Evolutionary conservation across 2,113 vertebrate genomes (phyloP), one percentile per base, ranked within the genome.

Genomic region (Collichthys lucidus): DNA sequence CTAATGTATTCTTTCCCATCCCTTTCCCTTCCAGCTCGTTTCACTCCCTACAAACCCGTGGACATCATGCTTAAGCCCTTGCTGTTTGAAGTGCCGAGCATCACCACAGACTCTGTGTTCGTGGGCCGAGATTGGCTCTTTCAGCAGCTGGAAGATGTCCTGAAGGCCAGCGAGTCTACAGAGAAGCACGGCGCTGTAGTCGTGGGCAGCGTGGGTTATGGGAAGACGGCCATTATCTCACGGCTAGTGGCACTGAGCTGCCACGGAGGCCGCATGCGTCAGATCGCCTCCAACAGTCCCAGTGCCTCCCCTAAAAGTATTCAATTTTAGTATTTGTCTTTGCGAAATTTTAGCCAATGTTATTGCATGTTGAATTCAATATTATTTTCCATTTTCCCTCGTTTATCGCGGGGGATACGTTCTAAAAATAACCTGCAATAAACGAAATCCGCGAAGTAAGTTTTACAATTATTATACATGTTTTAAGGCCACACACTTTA

Each of bases 71-170:
- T 99, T 90, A 99, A 99, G 93, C 98, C 98, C 0, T 88, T 99
- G 53, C 87, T 99, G 86, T 99, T 99, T 35, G 98, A 99, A 92
- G 98, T 99, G 70, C 98, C 98, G 47, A 99, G 98, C 94, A 97
- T 99, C 94, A 99, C 98, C 52, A 98, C 96, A 11, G 98, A 99
- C 91, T 98, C 97, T 0, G 97, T 99, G 93, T 99, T 99, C 62
- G 95, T 99, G 88, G 98, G 98, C 78, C 96, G 98, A 49, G 97
- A 98, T 62, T 99, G 98, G 98, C 95, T 99, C 60, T 99, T 99
- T 88, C 94, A 97, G 44, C 89, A 93, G 61, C 95, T 99, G 80
- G 97, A 98, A 84, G 96, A 96, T 17, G 94, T 93, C 46, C 60
- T 99, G 87, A 95, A 92, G 92, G 91, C 82, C 50, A 56, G 89